Evolutionary conservation across 1,140 invertebrate genomes (phyloP).

Genomic region (Galleria mellonella): DNA sequence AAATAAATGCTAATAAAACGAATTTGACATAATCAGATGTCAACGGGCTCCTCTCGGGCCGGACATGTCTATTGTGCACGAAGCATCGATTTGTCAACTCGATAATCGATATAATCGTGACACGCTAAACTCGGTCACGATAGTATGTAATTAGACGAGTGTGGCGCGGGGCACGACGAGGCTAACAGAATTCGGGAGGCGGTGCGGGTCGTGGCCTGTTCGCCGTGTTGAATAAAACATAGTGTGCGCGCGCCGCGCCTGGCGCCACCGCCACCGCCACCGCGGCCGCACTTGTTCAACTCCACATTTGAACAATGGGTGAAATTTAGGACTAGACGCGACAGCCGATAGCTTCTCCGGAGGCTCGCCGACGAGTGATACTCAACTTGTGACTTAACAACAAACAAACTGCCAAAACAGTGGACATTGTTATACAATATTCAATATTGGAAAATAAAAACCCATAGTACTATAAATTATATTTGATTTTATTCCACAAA

Average conservation of each 20-base stretch:
- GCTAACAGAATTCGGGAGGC: slow-evolving; percentile 54
- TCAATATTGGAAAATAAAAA: no score
- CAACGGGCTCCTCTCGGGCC: not conserved
- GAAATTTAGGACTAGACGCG: slow-evolving; percentile 19
- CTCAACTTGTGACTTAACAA: no score
- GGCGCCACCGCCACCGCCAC: slow-evolving; percentile 30
- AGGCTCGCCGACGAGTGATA: no score
- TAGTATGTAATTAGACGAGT: slow-evolving; percentile 51
- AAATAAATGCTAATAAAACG: no score
- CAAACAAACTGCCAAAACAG: no score
- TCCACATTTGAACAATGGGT: slow-evolving; percentile 15
- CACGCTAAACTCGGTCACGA: slow-evolving; percentile 45
- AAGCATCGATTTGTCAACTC: slow-evolving; percentile 2
- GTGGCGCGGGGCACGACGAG: slow-evolving; percentile 31
- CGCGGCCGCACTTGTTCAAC: not conserved
- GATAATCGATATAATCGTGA: slow-evolving; percentile 49
- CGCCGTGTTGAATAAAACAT: slow-evolving; percentile 57
- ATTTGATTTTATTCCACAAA: no score
- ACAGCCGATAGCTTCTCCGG: no score
- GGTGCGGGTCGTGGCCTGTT: slow-evolving; percentile 43
- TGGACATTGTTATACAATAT: no score
- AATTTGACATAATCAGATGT: not conserved
- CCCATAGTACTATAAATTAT: no score
- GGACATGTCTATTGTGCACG: no score
- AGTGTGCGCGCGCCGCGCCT: slow-evolving; percentile 23